These are phyloP conservation scores for Pseudomyrmex cubaensis DNA, from an alignment of 1,140 invertebrate species.

Conservation along the genomic window DNA sequence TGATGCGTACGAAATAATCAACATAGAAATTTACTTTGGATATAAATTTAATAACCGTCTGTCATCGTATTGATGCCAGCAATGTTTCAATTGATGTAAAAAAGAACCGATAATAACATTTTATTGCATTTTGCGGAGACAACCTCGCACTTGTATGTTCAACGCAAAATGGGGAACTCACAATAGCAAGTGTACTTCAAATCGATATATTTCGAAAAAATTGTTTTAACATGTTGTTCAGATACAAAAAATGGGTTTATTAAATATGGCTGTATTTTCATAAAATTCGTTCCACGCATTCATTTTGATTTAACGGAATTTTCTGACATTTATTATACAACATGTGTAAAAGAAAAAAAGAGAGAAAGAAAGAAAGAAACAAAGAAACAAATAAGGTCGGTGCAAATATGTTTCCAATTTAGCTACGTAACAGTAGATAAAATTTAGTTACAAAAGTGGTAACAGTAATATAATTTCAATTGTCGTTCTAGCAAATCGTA, in stretches of 20 bases:
- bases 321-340: background rate
- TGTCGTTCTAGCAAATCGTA: background rate
- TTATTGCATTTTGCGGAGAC: background rate
- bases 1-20: slow-evolving; percentile 39
- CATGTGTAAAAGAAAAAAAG: no score
- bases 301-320: background rate
- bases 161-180: background rate
- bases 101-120: background rate
- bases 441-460: background rate
- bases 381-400: no score
- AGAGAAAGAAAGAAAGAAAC: no score
- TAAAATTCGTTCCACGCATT: background rate
- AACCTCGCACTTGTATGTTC: slow-evolving; percentile 1
- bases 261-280: background rate
- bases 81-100: slow-evolving; percentile 9
- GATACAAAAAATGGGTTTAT: background rate
- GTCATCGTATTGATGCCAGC: slow-evolving; percentile 2
- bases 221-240: background rate
- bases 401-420: background rate
- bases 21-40: slow-evolving; percentile 39
- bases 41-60: background rate
- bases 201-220: background rate
- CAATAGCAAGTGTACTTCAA: background rate
- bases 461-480: background rate
- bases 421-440: background rate